Evolutionary conservation across 1,140 invertebrate genomes (phyloP), one percentile per base, ranked within the genome.

Genomic region (Drosophila subpulchrella): DNA sequence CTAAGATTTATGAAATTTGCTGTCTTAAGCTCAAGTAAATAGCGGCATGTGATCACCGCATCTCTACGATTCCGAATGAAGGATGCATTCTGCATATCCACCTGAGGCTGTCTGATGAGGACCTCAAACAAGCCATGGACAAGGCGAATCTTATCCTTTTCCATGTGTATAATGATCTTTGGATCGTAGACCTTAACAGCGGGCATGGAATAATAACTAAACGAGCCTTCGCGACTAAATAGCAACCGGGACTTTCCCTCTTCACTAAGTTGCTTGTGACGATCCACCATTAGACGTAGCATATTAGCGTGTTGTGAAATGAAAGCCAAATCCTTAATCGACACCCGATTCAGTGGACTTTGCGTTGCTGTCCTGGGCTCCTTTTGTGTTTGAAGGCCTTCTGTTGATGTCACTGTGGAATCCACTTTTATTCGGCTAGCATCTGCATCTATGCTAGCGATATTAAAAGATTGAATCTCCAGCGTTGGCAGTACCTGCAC

Each of bases 221-320:
- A 0, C 6, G 47, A 6, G 6, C 7, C 50, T 12, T 17, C 32
- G 1, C 15, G 10, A 6, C 2, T 39, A 8, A 5, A 4, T 15
- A 20, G 12, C 24, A 42, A 46, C 15, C 3, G 6, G 0, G 44
- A 24, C 20, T 66, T 53, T 6, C 54, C 60, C 24, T 76, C 38
- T 11, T 32, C 46, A n/a, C 48, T 63, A 5, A 78, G 34, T 2
- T 75, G 41, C n/a, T 48, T 75, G 12, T 81, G 61, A 17, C 70
- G 68, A 38, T 85, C 82, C 0, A 85, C 44, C 61, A 86, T 86
- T 0, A 78, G 32, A 0, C 68, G 75, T 7, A 85, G n/a, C 54
- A 57, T 48, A 34, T 75, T 51, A 8, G 38, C 42, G 36, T 85
- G 78, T 13, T 75, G 39, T 0, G 55, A 34, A 4, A 85, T 56